A percentile compares a stretch with the other conserved stretches of the same genome.
phyloP scores from a whole-genome alignment of 2,113 vertebrate species.

The Corythornis vintsioides region DNA sequence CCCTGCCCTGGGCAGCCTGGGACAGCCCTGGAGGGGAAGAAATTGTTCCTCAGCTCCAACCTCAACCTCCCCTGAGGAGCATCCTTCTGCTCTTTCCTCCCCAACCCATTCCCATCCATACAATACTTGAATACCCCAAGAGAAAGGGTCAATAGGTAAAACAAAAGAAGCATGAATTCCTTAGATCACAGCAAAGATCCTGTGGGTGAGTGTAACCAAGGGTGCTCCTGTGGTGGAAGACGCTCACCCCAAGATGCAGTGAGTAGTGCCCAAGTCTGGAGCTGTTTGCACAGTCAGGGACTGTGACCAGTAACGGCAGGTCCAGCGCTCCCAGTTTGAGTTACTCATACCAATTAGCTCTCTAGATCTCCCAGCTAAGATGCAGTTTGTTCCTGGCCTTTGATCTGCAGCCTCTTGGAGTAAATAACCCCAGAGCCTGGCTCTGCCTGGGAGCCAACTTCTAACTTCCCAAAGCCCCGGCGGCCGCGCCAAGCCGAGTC shows the following conservation, averaged over 20 bases:
- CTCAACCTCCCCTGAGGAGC: not conserved
- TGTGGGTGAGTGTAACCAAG: not conserved
- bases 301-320: not conserved
- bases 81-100: not conserved
- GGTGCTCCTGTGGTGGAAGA: not conserved
- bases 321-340: not conserved
- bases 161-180: not conserved
- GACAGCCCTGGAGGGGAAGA: too few species aligned
- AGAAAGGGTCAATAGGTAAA: not conserved
- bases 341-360: not conserved
- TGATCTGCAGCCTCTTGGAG: not conserved
- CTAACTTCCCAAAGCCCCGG: not conserved
- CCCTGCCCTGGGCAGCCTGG: too few species aligned
- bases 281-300: not conserved
- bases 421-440: not conserved
- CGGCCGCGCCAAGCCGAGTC: not conserved
- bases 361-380: not conserved
- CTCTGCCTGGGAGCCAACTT: not conserved
- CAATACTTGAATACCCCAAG: fast-evolving
- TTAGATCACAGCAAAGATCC: not conserved
- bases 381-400: not conserved
- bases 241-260: not conserved
- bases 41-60: not conserved
- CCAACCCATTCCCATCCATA: not conserved
- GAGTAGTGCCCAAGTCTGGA: not conserved